phyloP scores from a whole-genome alignment of 92 coral and sea anemone genomes.

The Phenganax subtilis region DNA sequence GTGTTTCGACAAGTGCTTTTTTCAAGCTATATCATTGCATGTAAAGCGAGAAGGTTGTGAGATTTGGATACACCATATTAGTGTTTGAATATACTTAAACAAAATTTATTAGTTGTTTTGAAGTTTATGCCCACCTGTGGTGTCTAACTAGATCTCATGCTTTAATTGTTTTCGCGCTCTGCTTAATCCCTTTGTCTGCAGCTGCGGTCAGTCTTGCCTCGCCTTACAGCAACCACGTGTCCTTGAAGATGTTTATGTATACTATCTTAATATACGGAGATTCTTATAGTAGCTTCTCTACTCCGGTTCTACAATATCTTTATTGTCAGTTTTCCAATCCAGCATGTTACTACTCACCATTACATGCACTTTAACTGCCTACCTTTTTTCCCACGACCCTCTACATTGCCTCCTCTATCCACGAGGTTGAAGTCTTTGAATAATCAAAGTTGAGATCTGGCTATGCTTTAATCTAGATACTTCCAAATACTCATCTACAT shows the following conservation, averaged over 20 bases:
- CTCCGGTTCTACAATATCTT: slow-evolving; percentile 62
- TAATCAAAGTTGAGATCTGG: no score
- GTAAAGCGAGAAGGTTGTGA: neutral
- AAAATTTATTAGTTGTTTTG: slow-evolving; percentile 74
- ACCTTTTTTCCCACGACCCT: no score
- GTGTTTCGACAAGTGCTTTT: slow-evolving; percentile 27
- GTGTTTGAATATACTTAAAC: slow-evolving; percentile 63
- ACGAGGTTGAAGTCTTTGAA: no score
- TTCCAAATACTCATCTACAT: no score
- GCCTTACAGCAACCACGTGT: slow-evolving; percentile 90
- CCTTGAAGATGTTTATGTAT: slow-evolving; percentile 65
- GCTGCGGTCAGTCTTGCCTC: slow-evolving; percentile 78
- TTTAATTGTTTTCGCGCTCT: slow-evolving; percentile 82
- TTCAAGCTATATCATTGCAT: slow-evolving; percentile 13
- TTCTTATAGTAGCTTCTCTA: slow-evolving; percentile 36
- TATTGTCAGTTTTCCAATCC: slow-evolving; percentile 59
- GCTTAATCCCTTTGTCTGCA: slow-evolving; percentile 82
- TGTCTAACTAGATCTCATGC: slow-evolving; percentile 67
- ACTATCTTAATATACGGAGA: no score
- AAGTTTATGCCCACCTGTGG: slow-evolving; percentile 89
- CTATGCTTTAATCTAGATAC: no score
- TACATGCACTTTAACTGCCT: no score
- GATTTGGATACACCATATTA: no score
- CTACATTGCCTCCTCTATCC: no score
- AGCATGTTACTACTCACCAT: no score